Evolutionary conservation across 2,888 invertebrate species (phyloP).

Genomic region (Dasypolia templi): DNA sequence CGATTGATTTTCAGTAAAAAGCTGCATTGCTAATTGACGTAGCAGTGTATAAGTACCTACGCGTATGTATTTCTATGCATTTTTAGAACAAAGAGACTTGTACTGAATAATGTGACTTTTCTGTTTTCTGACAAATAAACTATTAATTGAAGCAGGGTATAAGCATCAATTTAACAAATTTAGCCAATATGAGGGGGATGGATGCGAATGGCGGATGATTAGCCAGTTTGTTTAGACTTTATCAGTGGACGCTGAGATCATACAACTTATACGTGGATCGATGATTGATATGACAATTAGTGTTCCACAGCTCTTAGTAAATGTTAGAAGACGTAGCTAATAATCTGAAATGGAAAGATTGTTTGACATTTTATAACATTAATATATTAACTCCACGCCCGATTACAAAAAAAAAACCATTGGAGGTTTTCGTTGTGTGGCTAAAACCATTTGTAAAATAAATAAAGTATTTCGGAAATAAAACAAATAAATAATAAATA

Average conservation of each 20-base stretch:
- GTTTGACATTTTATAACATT: background rate
- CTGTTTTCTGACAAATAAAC: background rate
- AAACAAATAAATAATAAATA: too few species aligned
- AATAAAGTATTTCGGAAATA: too few species aligned
- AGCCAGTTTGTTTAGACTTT: slow-evolving; percentile 15
- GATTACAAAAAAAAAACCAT: too few species aligned
- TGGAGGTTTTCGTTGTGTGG: too few species aligned
- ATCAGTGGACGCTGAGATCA: slow-evolving; percentile 1
- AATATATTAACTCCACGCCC: too few species aligned
- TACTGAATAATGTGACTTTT: background rate
- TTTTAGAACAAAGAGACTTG: slow-evolving; percentile 1
- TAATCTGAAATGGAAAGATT: background rate
- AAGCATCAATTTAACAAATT: background rate
- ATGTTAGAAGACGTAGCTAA: too few species aligned
- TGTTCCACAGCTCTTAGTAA: background rate
- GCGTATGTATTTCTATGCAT: background rate
- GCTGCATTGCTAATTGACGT: slow-evolving; percentile 36
- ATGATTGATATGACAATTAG: slow-evolving; percentile 14
- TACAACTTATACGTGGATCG: slow-evolving; percentile 7
- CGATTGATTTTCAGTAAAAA: slow-evolving; percentile 53
- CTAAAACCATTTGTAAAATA: too few species aligned
- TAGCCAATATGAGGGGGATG: background rate
- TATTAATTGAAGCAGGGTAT: background rate
- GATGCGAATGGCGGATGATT: slow-evolving; percentile 29
- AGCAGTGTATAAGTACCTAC: background rate